phyloP scores from a whole-genome alignment of 1,140 invertebrate species.

The Aphelinus atriplicis region DNA sequence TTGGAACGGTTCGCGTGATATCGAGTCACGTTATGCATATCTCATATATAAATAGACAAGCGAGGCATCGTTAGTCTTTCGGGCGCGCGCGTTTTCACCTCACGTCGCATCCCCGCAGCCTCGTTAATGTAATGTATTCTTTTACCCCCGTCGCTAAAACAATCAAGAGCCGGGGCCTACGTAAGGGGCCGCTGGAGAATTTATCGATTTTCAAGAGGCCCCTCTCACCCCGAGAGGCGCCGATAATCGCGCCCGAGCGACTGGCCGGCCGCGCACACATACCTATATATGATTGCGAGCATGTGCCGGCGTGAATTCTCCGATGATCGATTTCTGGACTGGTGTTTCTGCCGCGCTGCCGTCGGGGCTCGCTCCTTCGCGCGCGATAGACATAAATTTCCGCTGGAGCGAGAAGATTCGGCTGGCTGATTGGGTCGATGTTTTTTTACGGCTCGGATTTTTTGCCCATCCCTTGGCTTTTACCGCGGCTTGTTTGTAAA shows the following conservation, averaged over 20 bases:
- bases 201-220: conserved; percentile 13
- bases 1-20: conserved; percentile 51
- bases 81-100: conserved; percentile 21
- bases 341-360: not conserved
- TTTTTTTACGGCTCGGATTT: not conserved
- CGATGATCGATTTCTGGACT: not conserved
- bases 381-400: conserved; percentile 18
- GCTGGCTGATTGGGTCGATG: conserved; percentile 8
- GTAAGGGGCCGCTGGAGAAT: not conserved
- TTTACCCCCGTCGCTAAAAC: conserved; percentile 57
- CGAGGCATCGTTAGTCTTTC: conserved; percentile 56
- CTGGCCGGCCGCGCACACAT: too few relatives aligned
- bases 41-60: conserved; percentile 46
- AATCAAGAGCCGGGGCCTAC: conserved; percentile 44
- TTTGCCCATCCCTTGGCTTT: not conserved
- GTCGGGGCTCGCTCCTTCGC: too few relatives aligned
- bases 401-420: not conserved
- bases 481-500: conserved; percentile 17
- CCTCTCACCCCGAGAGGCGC: not conserved
- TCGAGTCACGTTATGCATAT: conserved; percentile 43
- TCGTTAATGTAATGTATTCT: conserved; percentile 58
- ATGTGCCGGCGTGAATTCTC: not conserved
- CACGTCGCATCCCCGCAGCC: conserved; percentile 13
- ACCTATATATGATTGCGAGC: too few relatives aligned
- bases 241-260: not conserved